phyloP scores from a whole-genome alignment of 2,888 invertebrate species.

The Heterodera filipjevi region DNA sequence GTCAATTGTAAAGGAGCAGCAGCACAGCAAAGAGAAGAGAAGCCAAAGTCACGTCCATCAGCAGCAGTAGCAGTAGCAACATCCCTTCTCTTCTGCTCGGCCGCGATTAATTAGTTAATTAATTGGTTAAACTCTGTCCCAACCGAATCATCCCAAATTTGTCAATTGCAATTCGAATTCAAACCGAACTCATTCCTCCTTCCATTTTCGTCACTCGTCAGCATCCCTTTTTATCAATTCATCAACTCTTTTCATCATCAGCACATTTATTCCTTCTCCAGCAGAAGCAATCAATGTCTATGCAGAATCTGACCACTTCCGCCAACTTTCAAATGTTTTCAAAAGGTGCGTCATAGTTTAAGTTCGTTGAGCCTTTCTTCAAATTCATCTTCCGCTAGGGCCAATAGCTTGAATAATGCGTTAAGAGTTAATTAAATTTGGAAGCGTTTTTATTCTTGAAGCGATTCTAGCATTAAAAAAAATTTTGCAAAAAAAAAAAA shows the following conservation, averaged over 20 bases:
- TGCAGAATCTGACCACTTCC: constrained; percentile 27
- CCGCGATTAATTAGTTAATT: too few species aligned
- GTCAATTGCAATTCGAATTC: neutral
- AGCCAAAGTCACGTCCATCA: neutral
- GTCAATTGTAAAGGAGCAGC: constrained; percentile 5
- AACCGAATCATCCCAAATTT: neutral
- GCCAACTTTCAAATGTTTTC: constrained; percentile 25
- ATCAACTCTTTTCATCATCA: neutral
- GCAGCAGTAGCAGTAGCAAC: neutral
- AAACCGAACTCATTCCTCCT: neutral
- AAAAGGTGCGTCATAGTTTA: too few species aligned
- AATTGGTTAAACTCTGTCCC: neutral
- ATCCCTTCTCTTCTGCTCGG: neutral
- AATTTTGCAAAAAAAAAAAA: neutral
- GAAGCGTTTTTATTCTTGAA: too few species aligned
- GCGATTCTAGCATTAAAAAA: neutral
- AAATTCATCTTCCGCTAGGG: too few species aligned
- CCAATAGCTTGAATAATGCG: too few species aligned
- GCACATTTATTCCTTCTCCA: neutral
- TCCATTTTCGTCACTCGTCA: neutral
- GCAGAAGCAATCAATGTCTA: neutral
- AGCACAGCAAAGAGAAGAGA: constrained; percentile 3
- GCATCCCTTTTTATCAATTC: neutral
- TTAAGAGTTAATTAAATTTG: too few species aligned
- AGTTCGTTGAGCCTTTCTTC: too few species aligned